These are phyloP conservation scores for Corythoichthys intestinalis DNA, from an alignment of 2,113 vertebrate species.

Conservation along the genomic window DNA sequence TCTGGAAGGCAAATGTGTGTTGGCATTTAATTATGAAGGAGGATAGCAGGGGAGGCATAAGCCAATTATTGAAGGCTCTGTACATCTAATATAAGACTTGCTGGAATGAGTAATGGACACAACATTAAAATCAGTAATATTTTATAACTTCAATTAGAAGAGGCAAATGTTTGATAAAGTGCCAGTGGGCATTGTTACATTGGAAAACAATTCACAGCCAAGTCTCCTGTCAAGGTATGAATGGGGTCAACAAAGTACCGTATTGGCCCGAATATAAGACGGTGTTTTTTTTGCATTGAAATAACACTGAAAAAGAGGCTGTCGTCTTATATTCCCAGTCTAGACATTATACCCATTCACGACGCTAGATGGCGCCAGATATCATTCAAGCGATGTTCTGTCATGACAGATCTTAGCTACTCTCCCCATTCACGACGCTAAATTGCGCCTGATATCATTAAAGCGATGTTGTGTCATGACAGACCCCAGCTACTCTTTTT, in stretches of 20 bases:
- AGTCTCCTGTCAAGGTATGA: slow-evolving; percentile 28
- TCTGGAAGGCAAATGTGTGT: slow-evolving; percentile 67
- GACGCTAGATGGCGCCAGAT: too few relatives aligned
- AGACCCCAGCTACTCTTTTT: too few relatives aligned
- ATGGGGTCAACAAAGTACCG: slow-evolving; percentile 28
- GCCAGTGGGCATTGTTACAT: slow-evolving; percentile 43
- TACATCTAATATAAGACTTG: slow-evolving; percentile 45
- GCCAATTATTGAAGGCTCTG: slow-evolving; percentile 59
- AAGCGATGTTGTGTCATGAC: too few relatives aligned
- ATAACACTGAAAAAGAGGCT: too few relatives aligned
- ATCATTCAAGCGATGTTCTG: too few relatives aligned
- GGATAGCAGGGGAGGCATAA: slow-evolving; percentile 48
- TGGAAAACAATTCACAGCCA: slow-evolving; percentile 43
- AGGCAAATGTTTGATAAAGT: slow-evolving; percentile 30
- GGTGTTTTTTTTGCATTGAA: too few relatives aligned
- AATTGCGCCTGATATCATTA: too few relatives aligned
- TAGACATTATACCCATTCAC: too few relatives aligned
- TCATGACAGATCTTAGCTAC: too few relatives aligned
- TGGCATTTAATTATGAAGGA: slow-evolving; percentile 71
- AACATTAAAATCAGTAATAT: slow-evolving; percentile 58
- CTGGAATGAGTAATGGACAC: slow-evolving; percentile 53
- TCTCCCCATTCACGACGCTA: too few relatives aligned
- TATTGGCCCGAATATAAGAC: background rate
- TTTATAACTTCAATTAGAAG: slow-evolving; percentile 56
- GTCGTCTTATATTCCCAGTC: too few relatives aligned